phyloP scores from a whole-genome alignment of 2,888 invertebrate species.

The Lucinisca nassula region DNA sequence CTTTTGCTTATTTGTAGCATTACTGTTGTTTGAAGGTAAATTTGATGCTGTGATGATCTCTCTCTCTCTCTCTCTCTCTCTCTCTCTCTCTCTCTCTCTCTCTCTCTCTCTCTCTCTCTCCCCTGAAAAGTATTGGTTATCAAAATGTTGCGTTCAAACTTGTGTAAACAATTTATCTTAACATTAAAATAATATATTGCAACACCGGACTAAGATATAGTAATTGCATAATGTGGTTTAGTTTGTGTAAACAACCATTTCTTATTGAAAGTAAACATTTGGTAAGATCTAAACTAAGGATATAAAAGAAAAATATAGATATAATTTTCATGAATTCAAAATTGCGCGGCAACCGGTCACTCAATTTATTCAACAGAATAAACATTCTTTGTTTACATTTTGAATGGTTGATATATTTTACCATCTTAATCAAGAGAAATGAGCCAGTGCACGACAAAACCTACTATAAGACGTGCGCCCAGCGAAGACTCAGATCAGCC shows the following conservation, averaged over 20 bases:
- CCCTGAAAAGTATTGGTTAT: no score
- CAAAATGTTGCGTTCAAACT: no score
- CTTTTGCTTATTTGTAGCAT: no score
- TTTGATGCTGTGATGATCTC: no score
- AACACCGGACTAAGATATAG: neutral
- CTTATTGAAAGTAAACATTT: constrained; percentile 58
- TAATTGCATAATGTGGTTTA: constrained; percentile 25
- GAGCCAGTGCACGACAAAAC: no score
- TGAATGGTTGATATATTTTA: constrained; percentile 1
- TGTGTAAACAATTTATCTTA: no score
- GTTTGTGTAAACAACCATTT: constrained; percentile 63
- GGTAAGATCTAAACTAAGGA: neutral
- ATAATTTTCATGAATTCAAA: constrained; percentile 52
- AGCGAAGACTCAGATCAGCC: no score
- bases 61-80: no score
- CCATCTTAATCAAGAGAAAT: neutral
- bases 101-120: no score
- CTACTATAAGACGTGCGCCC: no score
- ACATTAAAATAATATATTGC: neutral
- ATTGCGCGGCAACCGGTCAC: constrained; percentile 28
- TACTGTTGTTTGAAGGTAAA: no score
- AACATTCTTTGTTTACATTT: neutral
- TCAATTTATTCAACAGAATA: constrained; percentile 9
- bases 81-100: no score
- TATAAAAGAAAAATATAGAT: constrained; percentile 42